Conservation (phyloP, 2,888 invertebrate genomes). For the Pammene fasciana region DNA sequence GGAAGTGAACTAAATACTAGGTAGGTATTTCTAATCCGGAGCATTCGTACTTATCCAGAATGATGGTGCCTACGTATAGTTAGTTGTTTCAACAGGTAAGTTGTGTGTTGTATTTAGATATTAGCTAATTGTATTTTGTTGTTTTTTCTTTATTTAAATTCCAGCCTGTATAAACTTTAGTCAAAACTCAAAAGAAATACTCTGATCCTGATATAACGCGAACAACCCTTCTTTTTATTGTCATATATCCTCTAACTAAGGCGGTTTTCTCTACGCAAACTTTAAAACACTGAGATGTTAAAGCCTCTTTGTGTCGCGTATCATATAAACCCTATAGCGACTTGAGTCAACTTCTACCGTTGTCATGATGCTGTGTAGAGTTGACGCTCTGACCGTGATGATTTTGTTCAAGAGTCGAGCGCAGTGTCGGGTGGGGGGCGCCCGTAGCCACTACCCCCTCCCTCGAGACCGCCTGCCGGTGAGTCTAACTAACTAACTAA, state of each 20-base stretch:
- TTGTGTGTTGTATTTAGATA: constrained; percentile 23
- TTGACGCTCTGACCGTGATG: constrained; percentile 55
- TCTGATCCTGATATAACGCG: too few relatives aligned
- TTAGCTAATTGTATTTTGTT: neutral
- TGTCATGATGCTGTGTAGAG: neutral
- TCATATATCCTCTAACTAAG: too few relatives aligned
- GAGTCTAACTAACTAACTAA: constrained; percentile 60
- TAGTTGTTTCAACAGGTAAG: constrained; percentile 13
- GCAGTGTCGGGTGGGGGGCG: constrained; percentile 67
- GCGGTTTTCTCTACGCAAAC: too few relatives aligned
- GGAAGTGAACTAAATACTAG: too few relatives aligned
- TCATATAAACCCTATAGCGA: neutral
- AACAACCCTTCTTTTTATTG: too few relatives aligned
- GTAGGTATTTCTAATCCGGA: too few relatives aligned
- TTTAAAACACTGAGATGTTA: neutral
- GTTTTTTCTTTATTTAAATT: neutral
- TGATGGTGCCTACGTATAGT: neutral
- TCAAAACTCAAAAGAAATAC: too few relatives aligned
- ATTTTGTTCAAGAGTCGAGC: constrained; percentile 82
- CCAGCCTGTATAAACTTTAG: too few relatives aligned
- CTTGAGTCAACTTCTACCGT: neutral
- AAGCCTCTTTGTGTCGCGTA: neutral
- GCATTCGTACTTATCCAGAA: neutral
- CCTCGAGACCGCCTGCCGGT: constrained; percentile 64
- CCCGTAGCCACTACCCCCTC: constrained; percentile 68